Percentiles rank a stretch among this genome's conserved stretches.
Conservation (phyloP, 1,140 invertebrate species). For the Paramacrobiotus metropolitanus region DNA sequence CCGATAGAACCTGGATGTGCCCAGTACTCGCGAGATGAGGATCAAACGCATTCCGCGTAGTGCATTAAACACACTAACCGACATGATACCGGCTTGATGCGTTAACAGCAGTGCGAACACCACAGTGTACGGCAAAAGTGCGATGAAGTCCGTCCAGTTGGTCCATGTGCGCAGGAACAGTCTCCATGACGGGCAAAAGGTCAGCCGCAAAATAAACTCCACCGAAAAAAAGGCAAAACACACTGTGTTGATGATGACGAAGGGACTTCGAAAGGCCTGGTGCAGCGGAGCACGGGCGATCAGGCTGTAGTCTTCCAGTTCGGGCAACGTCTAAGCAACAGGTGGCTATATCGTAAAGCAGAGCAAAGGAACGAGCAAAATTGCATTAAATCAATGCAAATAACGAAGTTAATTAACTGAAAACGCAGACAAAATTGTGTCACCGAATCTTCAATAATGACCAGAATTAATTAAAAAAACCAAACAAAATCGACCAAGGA, state of each 20-base stretch:
- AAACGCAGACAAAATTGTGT: no score
- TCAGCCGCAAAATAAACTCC: not conserved
- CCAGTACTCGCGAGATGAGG: not conserved
- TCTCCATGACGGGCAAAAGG: not conserved
- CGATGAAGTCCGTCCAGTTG: slow-evolving; percentile 1
- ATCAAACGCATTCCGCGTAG: not conserved
- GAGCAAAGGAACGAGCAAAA: no score
- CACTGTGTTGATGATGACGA: not conserved
- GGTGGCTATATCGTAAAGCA: no score
- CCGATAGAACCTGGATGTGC: not conserved
- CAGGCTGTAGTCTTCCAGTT: not conserved
- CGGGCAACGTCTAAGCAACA: not conserved
- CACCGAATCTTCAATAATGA: no score
- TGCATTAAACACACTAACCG: not conserved
- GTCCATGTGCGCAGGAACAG: not conserved
- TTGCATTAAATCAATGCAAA: no score
- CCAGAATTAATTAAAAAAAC: no score
- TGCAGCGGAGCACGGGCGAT: not conserved
- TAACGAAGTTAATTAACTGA: no score
- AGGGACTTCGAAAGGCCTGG: not conserved
- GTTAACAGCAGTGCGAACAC: not conserved
- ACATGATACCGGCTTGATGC: not conserved
- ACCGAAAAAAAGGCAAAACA: not conserved
- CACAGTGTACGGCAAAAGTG: not conserved
- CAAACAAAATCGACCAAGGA: no score